phyloP scores from a whole-genome alignment of 35 echinoderm and acorn worm species.

The Ophioderma brevispina region DNA sequence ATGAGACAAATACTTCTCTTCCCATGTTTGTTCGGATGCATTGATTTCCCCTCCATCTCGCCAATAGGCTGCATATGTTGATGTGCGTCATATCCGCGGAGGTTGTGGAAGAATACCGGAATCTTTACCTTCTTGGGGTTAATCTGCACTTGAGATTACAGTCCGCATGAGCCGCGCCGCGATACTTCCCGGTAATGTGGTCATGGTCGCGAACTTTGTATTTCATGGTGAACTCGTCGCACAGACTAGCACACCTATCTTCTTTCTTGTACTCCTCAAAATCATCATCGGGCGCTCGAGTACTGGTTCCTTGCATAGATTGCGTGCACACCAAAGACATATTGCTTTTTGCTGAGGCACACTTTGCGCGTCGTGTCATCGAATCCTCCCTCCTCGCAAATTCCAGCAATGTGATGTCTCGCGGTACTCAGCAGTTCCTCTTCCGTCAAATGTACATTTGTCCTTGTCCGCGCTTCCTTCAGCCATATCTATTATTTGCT shows the following conservation, averaged over 20 bases:
- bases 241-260: background rate
- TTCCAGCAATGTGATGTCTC: background rate
- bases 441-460: background rate
- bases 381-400: conserved; percentile 12
- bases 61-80: conserved; percentile 36
- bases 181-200: conserved; percentile 42
- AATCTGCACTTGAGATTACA: conserved; percentile 53
- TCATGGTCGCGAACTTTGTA: conserved; percentile 43
- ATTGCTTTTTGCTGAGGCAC: background rate
- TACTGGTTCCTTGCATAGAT: background rate
- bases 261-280: background rate
- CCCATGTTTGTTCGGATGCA: conserved; percentile 46
- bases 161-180: conserved; percentile 4
- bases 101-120: conserved; percentile 61
- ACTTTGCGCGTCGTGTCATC: background rate
- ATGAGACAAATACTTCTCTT: conserved; percentile 67
- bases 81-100: conserved; percentile 55
- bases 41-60: conserved; percentile 34
- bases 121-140: conserved; percentile 32
- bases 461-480: background rate
- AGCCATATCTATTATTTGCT: background rate
- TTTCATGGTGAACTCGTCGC: background rate
- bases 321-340: background rate
- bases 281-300: background rate
- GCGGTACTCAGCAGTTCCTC: background rate